A percentile compares a stretch with the other conserved stretches of the same genome.
Evolutionary conservation across 2,888 invertebrate genomes (phyloP).

Genomic region (Lepidochrysops patricia): DNA sequence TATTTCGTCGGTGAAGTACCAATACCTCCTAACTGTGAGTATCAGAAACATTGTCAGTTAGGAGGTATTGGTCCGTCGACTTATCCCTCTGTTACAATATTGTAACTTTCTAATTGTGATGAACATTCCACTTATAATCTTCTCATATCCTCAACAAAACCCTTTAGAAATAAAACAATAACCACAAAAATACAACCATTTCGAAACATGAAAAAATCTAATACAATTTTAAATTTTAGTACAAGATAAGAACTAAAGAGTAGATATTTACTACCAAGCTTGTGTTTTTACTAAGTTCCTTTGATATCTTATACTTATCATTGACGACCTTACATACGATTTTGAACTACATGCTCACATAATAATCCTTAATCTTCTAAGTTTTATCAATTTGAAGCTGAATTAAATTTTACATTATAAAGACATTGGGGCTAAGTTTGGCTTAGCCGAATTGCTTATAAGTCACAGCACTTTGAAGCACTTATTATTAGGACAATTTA

Average conservation of each 20-base stretch:
- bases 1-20: too few species aligned
- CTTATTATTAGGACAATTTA: background rate
- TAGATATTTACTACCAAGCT: background rate
- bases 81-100: background rate
- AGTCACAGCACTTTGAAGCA: conserved; percentile 14
- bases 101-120: background rate
- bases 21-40: too few species aligned
- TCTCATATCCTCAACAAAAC: background rate
- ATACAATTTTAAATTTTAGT: background rate
- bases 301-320: background rate
- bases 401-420: background rate
- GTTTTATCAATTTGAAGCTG: background rate
- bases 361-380: background rate
- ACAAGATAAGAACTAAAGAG: background rate
- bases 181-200: background rate
- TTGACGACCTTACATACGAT: background rate
- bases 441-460: background rate
- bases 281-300: background rate
- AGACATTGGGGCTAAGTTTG: background rate
- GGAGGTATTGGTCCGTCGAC: too few species aligned
- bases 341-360: background rate
- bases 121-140: background rate
- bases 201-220: background rate
- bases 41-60: too few species aligned
- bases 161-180: background rate